phyloP scores from a whole-genome alignment of 2,797 vertebrate genomes.

The Valencia hispanica region DNA sequence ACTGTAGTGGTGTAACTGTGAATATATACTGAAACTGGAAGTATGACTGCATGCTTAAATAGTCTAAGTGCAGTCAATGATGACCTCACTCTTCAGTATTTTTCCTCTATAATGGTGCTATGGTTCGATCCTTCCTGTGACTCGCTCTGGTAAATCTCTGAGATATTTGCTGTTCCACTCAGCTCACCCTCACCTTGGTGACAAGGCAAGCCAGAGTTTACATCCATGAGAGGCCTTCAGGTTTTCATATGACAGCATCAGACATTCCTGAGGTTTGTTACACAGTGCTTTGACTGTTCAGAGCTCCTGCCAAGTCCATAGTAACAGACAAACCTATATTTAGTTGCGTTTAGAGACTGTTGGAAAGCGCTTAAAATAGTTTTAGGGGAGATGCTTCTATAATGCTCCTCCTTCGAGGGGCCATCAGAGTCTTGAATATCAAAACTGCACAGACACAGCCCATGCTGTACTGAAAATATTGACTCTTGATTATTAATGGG shows the following conservation, averaged over 20 bases:
- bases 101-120: constrained; percentile 24
- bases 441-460: constrained; percentile 41
- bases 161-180: constrained; percentile 76
- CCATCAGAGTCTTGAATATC: constrained; percentile 32
- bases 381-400: constrained; percentile 59
- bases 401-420: constrained; percentile 52
- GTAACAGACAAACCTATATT: constrained; percentile 79
- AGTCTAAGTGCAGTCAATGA: constrained; percentile 6
- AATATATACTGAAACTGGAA: not conserved
- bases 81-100: constrained; percentile 12
- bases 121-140: constrained; percentile 44
- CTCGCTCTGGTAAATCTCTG: constrained; percentile 46
- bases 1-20: not conserved
- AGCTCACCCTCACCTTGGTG: constrained; percentile 59
- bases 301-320: constrained; percentile 62
- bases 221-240: constrained; percentile 65
- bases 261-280: constrained; percentile 74
- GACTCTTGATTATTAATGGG: constrained; percentile 29
- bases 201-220: constrained; percentile 66
- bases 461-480: constrained; percentile 30
- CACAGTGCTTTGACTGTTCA: constrained; percentile 77
- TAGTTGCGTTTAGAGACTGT: constrained; percentile 67
- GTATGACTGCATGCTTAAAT: constrained; percentile 13
- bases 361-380: constrained; percentile 76
- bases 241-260: constrained; percentile 78